Evolutionary conservation across 2,797 vertebrate species (phyloP).

Genomic region (Smutsia gigantea): DNA sequence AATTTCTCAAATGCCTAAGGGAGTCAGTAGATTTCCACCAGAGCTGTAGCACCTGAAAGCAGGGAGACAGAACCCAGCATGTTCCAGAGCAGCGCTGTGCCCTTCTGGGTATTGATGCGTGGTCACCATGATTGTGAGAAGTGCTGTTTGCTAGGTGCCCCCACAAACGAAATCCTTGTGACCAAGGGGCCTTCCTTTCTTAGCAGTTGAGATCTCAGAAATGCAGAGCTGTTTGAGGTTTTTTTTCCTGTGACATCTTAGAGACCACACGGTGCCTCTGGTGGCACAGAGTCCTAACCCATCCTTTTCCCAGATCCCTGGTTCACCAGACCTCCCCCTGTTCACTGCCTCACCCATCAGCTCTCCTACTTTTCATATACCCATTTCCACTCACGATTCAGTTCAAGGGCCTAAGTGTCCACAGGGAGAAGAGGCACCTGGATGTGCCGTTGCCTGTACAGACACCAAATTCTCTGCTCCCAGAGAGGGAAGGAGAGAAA

Average conservation of each 20-base stretch:
- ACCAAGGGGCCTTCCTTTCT: no score
- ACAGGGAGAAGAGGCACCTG: accelerated
- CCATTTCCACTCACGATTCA: neutral
- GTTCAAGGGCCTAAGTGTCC: neutral
- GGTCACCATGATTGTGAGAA: neutral
- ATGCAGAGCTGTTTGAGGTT: neutral
- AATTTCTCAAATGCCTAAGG: neutral
- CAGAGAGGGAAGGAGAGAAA: neutral
- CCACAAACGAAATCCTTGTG: neutral
- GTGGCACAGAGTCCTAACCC: neutral
- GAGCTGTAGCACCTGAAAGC: neutral
- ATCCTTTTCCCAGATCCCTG: neutral
- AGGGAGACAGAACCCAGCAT: neutral
- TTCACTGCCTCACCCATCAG: neutral
- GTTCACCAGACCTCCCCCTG: neutral
- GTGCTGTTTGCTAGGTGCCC: neutral
- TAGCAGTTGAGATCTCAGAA: neutral
- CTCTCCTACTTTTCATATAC: neutral
- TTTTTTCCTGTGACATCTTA: neutral
- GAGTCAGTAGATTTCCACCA: neutral
- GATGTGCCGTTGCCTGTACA: accelerated
- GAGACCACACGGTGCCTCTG: neutral
- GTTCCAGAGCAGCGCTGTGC: neutral
- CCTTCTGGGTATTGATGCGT: neutral
- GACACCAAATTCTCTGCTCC: no score